Evolutionary conservation across 1,140 invertebrate genomes (phyloP).

Genomic region (Philotrypesis tridentata): DNA sequence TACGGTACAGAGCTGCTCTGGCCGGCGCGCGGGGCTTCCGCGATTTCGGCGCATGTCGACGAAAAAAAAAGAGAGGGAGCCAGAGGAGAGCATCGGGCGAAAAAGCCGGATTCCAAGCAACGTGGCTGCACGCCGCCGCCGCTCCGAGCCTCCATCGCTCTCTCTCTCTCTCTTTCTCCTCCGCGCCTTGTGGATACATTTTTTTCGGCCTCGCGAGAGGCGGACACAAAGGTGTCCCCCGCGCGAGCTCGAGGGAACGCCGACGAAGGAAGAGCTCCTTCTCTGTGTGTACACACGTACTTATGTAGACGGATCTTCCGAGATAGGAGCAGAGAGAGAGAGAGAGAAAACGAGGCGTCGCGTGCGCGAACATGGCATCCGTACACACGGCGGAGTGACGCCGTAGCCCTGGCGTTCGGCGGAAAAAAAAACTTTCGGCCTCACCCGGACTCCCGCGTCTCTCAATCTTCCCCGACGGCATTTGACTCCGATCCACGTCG

Average conservation of each 20-base stretch:
- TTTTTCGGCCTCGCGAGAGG: too few species aligned
- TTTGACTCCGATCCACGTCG: too few species aligned
- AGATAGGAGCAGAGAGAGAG: background rate
- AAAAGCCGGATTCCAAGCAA: slow-evolving; percentile 56
- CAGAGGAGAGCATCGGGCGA: slow-evolving; percentile 40
- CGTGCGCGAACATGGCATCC: slow-evolving; percentile 71
- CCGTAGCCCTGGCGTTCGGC: slow-evolving; percentile 50
- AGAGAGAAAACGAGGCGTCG: slow-evolving; percentile 48
- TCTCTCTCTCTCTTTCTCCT: slow-evolving; percentile 23
- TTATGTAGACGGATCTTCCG: background rate
- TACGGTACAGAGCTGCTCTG: too few species aligned
- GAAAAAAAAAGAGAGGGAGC: background rate
- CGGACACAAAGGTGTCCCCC: background rate
- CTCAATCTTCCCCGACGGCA: too few species aligned
- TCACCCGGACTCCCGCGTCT: slow-evolving; percentile 36
- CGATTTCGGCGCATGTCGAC: background rate
- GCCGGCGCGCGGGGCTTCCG: background rate
- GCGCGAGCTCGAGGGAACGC: background rate
- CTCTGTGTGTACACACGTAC: background rate
- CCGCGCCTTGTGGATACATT: background rate
- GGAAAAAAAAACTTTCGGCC: slow-evolving; percentile 48
- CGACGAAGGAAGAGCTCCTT: background rate
- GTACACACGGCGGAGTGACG: slow-evolving; percentile 60
- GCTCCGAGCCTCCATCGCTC: slow-evolving; percentile 43
- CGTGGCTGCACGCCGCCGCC: slow-evolving; percentile 58